Conservation (phyloP, 30 jellyfish, hydroid and myxozoan species). For the Rhopilema esculentum region DNA sequence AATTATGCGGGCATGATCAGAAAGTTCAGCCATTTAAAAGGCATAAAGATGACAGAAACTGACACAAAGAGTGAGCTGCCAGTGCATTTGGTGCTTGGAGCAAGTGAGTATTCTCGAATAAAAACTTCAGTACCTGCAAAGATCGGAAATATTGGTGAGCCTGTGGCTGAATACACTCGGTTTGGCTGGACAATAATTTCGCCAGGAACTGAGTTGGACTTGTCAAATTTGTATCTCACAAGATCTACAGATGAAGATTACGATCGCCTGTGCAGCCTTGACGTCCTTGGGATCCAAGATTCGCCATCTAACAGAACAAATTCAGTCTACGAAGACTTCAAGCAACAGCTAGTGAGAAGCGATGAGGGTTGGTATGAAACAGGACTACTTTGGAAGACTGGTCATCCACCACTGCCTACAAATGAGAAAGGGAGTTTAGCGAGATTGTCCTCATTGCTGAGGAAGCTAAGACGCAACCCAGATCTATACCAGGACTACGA, state of each 20-base stretch:
- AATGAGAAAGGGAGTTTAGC: slow-evolving; percentile 34
- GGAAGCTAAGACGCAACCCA: slow-evolving; percentile 3
- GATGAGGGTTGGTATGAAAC: slow-evolving; percentile 82
- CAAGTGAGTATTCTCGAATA: slow-evolving; percentile 42
- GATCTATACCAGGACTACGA: background rate
- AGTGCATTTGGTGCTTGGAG: no score
- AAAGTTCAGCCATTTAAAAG: slow-evolving; percentile 23
- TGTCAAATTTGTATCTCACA: no score
- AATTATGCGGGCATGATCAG: slow-evolving; percentile 37
- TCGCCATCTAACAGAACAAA: background rate
- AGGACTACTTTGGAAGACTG: no score
- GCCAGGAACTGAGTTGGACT: no score
- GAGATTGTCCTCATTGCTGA: slow-evolving; percentile 13
- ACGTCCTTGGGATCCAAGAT: slow-evolving; percentile 66
- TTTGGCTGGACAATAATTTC: no score
- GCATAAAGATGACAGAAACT: no score
- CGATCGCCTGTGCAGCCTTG: slow-evolving; percentile 39
- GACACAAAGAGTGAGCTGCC: no score
- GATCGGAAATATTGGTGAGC: slow-evolving; percentile 37
- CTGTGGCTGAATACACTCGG: no score
- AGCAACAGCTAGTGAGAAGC: slow-evolving; percentile 75
- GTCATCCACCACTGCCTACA: slow-evolving; percentile 11
- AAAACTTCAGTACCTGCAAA: slow-evolving; percentile 31
- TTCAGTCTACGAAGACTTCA: slow-evolving; percentile 74
- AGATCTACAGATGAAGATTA: no score